These are phyloP conservation scores for Acipenser transmontanus DNA, from an alignment of 2,797 vertebrate species.

Conservation along the genomic window DNA sequence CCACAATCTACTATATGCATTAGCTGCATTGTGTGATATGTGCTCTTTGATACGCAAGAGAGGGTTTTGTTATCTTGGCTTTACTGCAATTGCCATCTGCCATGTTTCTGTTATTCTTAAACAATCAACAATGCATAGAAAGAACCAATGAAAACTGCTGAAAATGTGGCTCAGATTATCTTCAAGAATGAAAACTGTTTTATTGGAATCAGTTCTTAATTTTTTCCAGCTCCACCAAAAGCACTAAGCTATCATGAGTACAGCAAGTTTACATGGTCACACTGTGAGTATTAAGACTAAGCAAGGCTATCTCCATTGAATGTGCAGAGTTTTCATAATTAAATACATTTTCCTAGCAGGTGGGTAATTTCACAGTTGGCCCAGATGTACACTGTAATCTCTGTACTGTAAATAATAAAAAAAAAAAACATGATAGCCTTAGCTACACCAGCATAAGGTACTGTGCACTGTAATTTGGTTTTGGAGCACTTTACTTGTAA, in stretches of 20 bases:
- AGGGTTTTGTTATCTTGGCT: conserved; percentile 64
- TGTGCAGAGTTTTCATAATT: conserved; percentile 24
- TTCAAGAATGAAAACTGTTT: conserved; percentile 65
- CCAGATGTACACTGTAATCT: too few species aligned
- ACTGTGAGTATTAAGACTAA: too few species aligned
- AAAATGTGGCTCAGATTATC: conserved; percentile 59
- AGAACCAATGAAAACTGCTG: conserved; percentile 41
- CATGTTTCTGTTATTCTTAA: conserved; percentile 52
- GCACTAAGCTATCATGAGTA: background rate
- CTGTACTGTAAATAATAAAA: too few species aligned
- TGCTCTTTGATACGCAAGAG: conserved; percentile 26
- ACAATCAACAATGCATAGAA: conserved; percentile 61
- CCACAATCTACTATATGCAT: conserved; percentile 37
- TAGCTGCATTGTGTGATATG: conserved; percentile 30
- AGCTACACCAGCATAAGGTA: too few species aligned
- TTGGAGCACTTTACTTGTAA: too few species aligned
- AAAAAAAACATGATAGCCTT: too few species aligned
- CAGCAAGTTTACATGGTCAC: too few species aligned
- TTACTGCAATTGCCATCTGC: conserved; percentile 69
- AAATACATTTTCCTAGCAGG: conserved; percentile 22
- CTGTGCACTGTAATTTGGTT: too few species aligned
- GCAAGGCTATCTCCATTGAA: conserved; percentile 13
- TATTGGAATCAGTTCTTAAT: conserved; percentile 66
- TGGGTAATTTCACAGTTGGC: background rate
- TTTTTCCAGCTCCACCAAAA: conserved; percentile 37